Evolutionary conservation across 2,113 vertebrate genomes (phyloP).

Genomic region (Nannospalax galili): DNA sequence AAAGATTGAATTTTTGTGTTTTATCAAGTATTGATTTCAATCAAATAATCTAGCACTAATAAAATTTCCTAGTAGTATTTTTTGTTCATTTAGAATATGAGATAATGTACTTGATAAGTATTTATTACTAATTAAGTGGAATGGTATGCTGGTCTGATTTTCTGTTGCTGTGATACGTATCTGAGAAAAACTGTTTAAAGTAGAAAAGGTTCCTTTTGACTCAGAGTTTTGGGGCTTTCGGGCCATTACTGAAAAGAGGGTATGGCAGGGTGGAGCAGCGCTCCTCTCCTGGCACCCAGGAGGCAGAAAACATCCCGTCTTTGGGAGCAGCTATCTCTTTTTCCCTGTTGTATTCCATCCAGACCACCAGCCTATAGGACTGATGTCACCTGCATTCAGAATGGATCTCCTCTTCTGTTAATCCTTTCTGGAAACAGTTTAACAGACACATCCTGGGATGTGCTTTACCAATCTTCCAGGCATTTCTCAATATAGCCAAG

Average conservation of each 20-base stretch:
- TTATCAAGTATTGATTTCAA: not conserved
- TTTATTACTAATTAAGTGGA: not conserved
- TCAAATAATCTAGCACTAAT: not conserved
- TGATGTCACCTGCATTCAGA: not conserved
- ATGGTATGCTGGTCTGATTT: not conserved
- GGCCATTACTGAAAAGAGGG: not conserved
- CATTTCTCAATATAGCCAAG: not conserved
- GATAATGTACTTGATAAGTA: not conserved
- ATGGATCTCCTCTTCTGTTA: not conserved
- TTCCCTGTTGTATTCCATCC: not conserved
- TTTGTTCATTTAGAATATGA: not conserved
- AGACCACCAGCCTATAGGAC: not conserved
- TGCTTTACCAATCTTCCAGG: not conserved
- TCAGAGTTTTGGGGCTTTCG: not conserved
- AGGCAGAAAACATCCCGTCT: not conserved
- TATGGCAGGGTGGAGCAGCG: not conserved
- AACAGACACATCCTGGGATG: not conserved
- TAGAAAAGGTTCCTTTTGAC: not conserved
- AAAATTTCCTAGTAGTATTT: not conserved
- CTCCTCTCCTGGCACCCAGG: no score
- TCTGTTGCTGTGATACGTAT: not conserved
- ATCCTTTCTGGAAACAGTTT: not conserved
- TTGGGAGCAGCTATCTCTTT: not conserved
- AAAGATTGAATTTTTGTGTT: not conserved
- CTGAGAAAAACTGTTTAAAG: not conserved